Evolutionary conservation across 2,888 invertebrate genomes (phyloP).

Genomic region (Chalcosyrphus nemorum): DNA sequence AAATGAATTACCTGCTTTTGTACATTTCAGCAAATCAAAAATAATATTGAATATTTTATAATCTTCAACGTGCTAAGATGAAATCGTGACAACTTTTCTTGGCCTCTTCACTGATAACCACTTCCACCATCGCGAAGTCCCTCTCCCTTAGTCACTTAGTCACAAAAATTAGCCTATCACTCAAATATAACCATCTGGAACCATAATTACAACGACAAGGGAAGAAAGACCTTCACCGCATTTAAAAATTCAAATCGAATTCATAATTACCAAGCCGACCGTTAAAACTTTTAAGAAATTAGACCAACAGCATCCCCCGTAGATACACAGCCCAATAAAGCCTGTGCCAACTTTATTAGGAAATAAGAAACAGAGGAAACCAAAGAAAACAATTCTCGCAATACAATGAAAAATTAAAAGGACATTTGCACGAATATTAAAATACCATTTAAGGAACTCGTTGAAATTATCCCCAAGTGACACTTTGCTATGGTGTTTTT

Average conservation of each 20-base stretch:
- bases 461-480: slow-evolving; percentile 61
- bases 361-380: not conserved
- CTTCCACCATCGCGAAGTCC: not conserved
- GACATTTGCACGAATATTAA: slow-evolving; percentile 65
- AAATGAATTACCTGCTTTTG: too few relatives aligned
- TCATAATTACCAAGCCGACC: slow-evolving; percentile 38
- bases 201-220: slow-evolving; percentile 6
- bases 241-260: slow-evolving; percentile 60
- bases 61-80: not conserved
- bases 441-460: slow-evolving; percentile 51
- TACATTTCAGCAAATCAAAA: too few relatives aligned
- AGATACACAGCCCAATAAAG: not conserved
- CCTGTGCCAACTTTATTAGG: not conserved
- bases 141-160: not conserved
- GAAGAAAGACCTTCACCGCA: not conserved
- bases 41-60: too few relatives aligned
- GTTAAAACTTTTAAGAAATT: slow-evolving; percentile 54
- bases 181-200: slow-evolving; percentile 30
- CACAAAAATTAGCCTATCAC: not conserved
- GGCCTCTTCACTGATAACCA: not conserved
- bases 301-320: not conserved
- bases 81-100: not conserved
- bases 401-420: slow-evolving; percentile 62
- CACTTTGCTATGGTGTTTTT: slow-evolving; percentile 1
- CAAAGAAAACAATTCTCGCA: slow-evolving; percentile 35